Base-by-base conservation (phyloP, 2,888 invertebrate genomes). In the Eledona agricola region DNA sequence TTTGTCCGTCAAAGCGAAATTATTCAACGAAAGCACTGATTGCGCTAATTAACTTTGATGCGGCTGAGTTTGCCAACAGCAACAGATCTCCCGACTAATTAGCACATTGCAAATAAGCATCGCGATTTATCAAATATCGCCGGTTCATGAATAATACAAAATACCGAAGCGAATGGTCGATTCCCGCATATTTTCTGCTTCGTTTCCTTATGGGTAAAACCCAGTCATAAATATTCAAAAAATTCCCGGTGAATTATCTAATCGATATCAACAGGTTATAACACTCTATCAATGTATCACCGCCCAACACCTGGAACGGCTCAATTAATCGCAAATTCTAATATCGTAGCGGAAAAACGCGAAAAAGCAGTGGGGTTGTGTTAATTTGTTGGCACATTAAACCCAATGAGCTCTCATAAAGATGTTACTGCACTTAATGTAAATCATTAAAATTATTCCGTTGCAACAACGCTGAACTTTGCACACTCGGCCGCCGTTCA, bases 311-410 rank as follows among this genome's bases (percentile, higher is more conserved):
- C 37, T 23, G 6, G 15, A 31, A 37, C 22, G 37, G 15, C 37
- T 37, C 37, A 37, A 37, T 37, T 37, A 37, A 37, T 37, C 25
- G 22, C 15, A 37, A 17, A 10, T 37, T 37, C 9, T 23, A 23
- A 37, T 31, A 20, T 22, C 11, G 37, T 13, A 23, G 37, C 25
- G n/a, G n/a, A n/a, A n/a, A n/a, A n/a, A n/a, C n/a, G n/a, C n/a
- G n/a, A n/a, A n/a, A n/a, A n/a, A n/a, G n/a, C n/a, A n/a, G 17
- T 34, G 3, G n/a, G 9, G 19, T 19, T 10, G 10, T 10, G 20
- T 35, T 35, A 20, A 35, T 20, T 35, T 34, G 19, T 20, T 7
- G 10, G 22, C 12, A 11, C 35, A 12, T 20, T 35, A 22, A 20
- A 20, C 2, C 4, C 11, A 35, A 35, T 12, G 22, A 35, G 22